Evolutionary conservation across 2,888 invertebrate species (phyloP).

Genomic region (Catotricha subobsoleta): DNA sequence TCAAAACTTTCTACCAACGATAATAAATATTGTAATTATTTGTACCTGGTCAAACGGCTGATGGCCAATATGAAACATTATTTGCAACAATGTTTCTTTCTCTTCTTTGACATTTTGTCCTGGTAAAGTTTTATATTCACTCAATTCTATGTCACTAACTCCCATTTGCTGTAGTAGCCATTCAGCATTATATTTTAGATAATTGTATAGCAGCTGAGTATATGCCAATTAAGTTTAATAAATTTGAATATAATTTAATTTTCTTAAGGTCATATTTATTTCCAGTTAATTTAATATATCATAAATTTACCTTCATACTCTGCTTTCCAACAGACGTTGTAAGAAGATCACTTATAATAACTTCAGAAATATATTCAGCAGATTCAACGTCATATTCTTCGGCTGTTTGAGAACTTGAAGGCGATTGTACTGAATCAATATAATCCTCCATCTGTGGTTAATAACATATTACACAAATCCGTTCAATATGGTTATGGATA

Average conservation of each 20-base stretch:
- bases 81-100: slow-evolving; percentile 41
- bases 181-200: slow-evolving; percentile 47
- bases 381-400: slow-evolving; percentile 30
- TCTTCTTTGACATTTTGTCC: slow-evolving; percentile 25
- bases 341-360: slow-evolving; percentile 43
- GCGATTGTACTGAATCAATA: no score
- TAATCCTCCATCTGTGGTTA: no score
- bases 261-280: background rate
- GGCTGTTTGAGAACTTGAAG: no score
- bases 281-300: slow-evolving; percentile 3
- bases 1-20: background rate
- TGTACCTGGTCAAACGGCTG: slow-evolving; percentile 56
- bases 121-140: slow-evolving; percentile 23
- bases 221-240: slow-evolving; percentile 5
- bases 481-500: no score
- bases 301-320: slow-evolving; percentile 29
- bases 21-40: background rate
- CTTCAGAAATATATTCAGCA: slow-evolving; percentile 33
- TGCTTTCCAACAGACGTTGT: slow-evolving; percentile 40
- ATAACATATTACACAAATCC: no score
- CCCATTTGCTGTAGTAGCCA: slow-evolving; percentile 45
- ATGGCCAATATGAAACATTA: slow-evolving; percentile 65
- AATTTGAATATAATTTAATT: background rate
- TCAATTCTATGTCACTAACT: slow-evolving; percentile 23
- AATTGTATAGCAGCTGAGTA: slow-evolving; percentile 47